Base-by-base conservation (phyloP, 2,113 vertebrate genomes). In the Rhinogobius similis region DNA sequence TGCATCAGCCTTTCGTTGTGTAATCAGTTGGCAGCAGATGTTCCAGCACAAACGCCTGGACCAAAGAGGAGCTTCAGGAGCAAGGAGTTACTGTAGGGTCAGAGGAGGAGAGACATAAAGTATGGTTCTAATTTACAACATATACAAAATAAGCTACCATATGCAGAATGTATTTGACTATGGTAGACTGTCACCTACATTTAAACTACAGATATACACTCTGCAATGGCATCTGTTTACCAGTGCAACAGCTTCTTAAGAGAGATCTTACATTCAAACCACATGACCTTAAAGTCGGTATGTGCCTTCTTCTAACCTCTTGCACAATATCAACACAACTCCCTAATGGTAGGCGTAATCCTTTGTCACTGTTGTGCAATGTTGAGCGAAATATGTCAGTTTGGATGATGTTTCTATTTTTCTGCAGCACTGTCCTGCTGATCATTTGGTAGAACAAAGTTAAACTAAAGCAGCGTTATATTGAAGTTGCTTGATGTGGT, bases 1-100 rank as follows among this genome's bases (percentile, higher is more conserved):
- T n/a, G n/a, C n/a, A n/a, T n/a, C n/a, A n/a, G n/a, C n/a, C n/a
- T n/a, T n/a, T n/a, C n/a, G n/a, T n/a, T 75, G 76, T 76, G 68
- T 72, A 73, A 80, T 76, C 32, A 68, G 53, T 44, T 44, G 46
- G 67, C 58, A 62, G 73, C 78, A 78, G 73, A 75, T 83, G 75
- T 75, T 78, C 29, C n/a, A 71, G 24, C 8, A 53, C 27, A 26
- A 74, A 36, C 70, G 81, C 68, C 77, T 82, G 73, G 79, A 76
- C 10, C 4, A 62, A 36, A 13, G 12, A 13, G 21, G 10, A 50
- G 29, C 43, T 65, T 7, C 44, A 50, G 52, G 65, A 63, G 41
- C 9, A 26, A 39, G 58, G 41, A 26, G 7, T 39, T 29, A 76
- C 1, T 44, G 12, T 62, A 62, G 58, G 70, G 65, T 72, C 72